A percentile compares a stretch with the other conserved stretches of the same genome.
Conservation (phyloP, 2,113 vertebrate species). For the Phyllopteryx taeniolatus region DNA sequence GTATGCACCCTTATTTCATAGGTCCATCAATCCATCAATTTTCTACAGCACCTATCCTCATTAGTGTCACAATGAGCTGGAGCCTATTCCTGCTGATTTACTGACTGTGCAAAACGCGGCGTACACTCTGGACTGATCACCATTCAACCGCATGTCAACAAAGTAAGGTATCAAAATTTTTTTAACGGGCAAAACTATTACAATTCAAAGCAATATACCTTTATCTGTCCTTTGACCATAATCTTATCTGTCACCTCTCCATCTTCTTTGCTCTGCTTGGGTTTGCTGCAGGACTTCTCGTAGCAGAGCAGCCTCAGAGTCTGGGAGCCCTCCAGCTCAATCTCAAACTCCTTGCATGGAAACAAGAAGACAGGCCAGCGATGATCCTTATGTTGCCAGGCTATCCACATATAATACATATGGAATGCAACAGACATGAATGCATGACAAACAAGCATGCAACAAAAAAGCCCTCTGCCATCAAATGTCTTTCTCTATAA, state of each 20-base stretch:
- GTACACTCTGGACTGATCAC: too few species aligned
- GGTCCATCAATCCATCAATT: too few species aligned
- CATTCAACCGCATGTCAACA: too few species aligned
- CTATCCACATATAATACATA: background rate
- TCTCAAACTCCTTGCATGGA: constrained; percentile 88
- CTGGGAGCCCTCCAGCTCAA: constrained; percentile 93
- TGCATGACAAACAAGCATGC: background rate
- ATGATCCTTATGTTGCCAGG: background rate
- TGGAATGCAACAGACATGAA: background rate
- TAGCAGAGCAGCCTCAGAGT: constrained; percentile 89
- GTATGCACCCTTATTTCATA: too few species aligned
- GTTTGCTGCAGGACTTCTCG: constrained; percentile 86
- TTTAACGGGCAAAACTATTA: background rate
- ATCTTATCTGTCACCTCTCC: constrained; percentile 84
- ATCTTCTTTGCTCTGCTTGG: constrained; percentile 82
- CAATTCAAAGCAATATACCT: constrained; percentile 67
- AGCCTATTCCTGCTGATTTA: background rate
- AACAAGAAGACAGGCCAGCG: background rate
- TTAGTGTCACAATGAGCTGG: too few species aligned
- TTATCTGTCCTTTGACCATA: constrained; percentile 88
- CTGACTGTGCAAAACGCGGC: too few species aligned
- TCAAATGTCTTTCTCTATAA: constrained; percentile 2
- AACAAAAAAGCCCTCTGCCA: background rate
- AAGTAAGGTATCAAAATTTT: background rate
- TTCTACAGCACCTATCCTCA: too few species aligned